Conservation (phyloP, 2,113 vertebrate genomes). For the Motacilla alba region DNA sequence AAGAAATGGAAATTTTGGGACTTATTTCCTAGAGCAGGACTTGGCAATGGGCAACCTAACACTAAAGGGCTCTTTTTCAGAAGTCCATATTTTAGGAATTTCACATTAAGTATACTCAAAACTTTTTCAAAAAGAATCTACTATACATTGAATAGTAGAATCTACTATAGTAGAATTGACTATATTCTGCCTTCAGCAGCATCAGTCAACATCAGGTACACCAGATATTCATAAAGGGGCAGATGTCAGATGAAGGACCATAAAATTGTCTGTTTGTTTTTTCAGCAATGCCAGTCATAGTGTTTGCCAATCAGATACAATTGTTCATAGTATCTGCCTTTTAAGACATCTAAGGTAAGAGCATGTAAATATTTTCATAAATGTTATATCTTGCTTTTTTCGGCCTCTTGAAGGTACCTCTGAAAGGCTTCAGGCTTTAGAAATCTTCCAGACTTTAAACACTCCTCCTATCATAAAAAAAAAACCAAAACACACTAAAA, state of each 20-base stretch:
- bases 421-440: not conserved
- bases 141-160: not conserved
- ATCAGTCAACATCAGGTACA: not conserved
- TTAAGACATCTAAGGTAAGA: not conserved
- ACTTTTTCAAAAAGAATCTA: not conserved
- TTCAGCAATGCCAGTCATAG: not conserved
- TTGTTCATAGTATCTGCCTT: not conserved
- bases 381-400: not conserved
- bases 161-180: no score
- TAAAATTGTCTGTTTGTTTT: not conserved
- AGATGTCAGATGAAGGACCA: not conserved
- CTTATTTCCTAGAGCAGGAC: not conserved
- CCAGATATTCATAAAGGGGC: not conserved
- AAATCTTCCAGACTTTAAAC: not conserved
- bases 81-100: not conserved
- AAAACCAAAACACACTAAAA: no score
- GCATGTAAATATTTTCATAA: not conserved
- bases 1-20: not conserved
- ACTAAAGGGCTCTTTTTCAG: not conserved
- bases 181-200: not conserved
- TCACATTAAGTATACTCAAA: not conserved
- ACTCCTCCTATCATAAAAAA: not conserved
- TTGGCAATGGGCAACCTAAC: not conserved
- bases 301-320: not conserved
- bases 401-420: not conserved